Percentiles rank a stretch among this genome's conserved stretches.
Conservation (phyloP, 2,797 vertebrate genomes). For the Poeciliopsis turneri region DNA sequence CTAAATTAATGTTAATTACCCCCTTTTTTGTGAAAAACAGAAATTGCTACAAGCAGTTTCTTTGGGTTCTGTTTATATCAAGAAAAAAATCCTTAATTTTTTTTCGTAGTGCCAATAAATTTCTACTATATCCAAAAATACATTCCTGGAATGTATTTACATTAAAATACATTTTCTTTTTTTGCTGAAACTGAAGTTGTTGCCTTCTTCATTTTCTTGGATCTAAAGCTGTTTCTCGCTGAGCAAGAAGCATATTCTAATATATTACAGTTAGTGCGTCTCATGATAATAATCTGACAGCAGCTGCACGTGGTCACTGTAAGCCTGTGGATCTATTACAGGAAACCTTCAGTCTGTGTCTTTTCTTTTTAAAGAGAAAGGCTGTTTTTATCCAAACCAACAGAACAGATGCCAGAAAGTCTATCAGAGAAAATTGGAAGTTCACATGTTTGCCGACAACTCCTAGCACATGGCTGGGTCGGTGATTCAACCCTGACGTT, state of each 20-base stretch:
- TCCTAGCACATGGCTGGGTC: background rate
- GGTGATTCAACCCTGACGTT: background rate
- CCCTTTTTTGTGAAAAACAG: background rate
- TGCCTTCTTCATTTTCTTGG: slow-evolving; percentile 14
- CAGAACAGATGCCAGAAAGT: background rate
- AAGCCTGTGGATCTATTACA: slow-evolving; percentile 23
- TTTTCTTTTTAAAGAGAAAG: background rate
- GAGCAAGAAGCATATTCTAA: background rate
- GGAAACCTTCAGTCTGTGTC: background rate
- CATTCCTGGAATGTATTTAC: background rate
- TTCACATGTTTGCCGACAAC: background rate
- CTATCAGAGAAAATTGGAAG: background rate
- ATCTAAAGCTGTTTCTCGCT: slow-evolving; percentile 22
- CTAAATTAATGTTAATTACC: background rate
- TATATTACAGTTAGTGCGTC: background rate
- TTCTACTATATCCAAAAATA: background rate
- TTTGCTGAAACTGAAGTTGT: background rate
- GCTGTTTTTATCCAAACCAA: background rate
- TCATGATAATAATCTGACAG: slow-evolving; percentile 26
- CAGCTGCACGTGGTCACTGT: slow-evolving; percentile 27
- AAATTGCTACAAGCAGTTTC: background rate
- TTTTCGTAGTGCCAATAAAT: background rate
- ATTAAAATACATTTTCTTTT: background rate
- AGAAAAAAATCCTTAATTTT: background rate
- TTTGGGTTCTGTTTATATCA: background rate